phyloP scores from a whole-genome alignment of 2,888 invertebrate species.

The Chloroclysta siterata region DNA sequence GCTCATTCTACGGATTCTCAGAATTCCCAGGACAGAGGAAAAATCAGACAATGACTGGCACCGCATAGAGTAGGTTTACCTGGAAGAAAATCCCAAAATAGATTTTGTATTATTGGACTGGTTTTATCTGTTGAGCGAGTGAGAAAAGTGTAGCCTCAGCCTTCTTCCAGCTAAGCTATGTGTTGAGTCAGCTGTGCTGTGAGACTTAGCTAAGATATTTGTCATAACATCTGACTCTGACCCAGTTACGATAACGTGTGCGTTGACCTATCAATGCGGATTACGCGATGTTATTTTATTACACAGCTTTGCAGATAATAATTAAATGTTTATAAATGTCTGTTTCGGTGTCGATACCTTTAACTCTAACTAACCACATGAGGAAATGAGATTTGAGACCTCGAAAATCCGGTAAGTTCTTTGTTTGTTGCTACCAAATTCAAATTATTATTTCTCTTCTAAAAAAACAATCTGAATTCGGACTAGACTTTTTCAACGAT shows the following conservation, averaged over 20 bases:
- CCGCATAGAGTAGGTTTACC: constrained; percentile 64
- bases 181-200: constrained; percentile 32
- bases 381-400: constrained; percentile 51
- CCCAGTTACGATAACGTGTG: constrained; percentile 78
- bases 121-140: constrained; percentile 47
- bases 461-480: background rate
- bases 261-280: constrained; percentile 84
- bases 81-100: constrained; percentile 53
- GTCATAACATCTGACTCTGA: constrained; percentile 70
- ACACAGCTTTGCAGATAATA: constrained; percentile 82
- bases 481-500: background rate
- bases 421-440: constrained; percentile 59
- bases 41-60: constrained; percentile 62
- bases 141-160: constrained; percentile 31
- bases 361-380: constrained; percentile 54
- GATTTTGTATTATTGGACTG: constrained; percentile 43
- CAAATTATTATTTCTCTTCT: background rate
- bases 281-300: constrained; percentile 81
- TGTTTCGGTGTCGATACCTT: constrained; percentile 60
- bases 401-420: constrained; percentile 70
- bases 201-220: constrained; percentile 54
- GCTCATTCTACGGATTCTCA: constrained; percentile 58
- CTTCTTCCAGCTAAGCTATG: background rate
- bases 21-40: constrained; percentile 57
- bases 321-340: constrained; percentile 81